Conservation (phyloP, 2,113 vertebrate genomes). For the Cisticola juncidis region DNA sequence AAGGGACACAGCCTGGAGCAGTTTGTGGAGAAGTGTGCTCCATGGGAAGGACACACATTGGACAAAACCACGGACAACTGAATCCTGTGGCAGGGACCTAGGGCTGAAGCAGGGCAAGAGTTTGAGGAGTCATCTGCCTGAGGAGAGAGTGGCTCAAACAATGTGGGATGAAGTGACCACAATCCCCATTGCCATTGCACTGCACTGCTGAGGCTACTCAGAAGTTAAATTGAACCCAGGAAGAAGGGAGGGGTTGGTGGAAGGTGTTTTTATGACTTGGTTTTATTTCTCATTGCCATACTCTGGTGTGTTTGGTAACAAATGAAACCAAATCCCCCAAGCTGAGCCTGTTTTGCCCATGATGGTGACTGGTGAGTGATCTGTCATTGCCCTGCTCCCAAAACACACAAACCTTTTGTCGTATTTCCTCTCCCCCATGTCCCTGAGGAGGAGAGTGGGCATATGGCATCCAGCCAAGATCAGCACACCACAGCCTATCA, state of each 20-base stretch:
- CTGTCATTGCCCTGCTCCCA: neutral
- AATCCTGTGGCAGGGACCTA: neutral
- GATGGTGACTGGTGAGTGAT: neutral
- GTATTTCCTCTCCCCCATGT: neutral
- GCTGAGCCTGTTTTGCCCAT: rapidly evolving
- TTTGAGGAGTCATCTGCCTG: neutral
- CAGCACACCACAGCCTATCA: neutral
- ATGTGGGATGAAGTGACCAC: neutral
- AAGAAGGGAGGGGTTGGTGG: neutral
- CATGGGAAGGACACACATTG: neutral
- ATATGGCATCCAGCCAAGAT: neutral
- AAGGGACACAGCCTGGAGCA: neutral
- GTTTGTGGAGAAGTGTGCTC: neutral
- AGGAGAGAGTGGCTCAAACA: neutral
- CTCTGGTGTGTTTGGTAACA: neutral
- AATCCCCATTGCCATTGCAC: neutral
- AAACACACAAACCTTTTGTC: rapidly evolving
- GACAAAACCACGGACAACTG: neutral
- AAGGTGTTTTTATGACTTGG: neutral
- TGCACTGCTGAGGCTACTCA: neutral
- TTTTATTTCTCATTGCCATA: neutral
- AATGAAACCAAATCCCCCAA: neutral
- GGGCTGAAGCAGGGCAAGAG: rapidly evolving
- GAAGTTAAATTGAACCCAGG: neutral
- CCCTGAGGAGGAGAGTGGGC: neutral